Percentiles rank a stretch among this genome's conserved stretches.
These are phyloP conservation scores for Chaetodon auriga DNA, from an alignment of 2,113 vertebrate genomes.

Conservation along the genomic window DNA sequence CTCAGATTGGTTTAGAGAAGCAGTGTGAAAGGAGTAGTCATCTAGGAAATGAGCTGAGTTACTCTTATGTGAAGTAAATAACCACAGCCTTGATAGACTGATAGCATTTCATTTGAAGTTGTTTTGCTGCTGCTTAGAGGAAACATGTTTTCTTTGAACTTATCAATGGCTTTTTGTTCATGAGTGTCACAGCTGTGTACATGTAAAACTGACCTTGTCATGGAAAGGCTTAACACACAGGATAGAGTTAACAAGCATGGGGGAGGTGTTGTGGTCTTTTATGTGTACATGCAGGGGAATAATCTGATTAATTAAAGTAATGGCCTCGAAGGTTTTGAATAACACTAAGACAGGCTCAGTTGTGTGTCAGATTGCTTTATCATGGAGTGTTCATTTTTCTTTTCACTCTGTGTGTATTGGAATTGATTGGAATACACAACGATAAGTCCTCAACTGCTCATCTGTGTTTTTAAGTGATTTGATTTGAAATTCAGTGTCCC, in stretches of 20 bases:
- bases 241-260: conserved; percentile 1
- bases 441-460: not conserved
- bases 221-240: not conserved
- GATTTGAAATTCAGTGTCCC: conserved; percentile 34
- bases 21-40: not conserved
- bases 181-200: not conserved
- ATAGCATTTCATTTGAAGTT: not conserved
- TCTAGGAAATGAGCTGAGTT: too few relatives aligned
- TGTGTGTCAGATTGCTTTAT: not conserved
- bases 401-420: not conserved
- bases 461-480: not conserved
- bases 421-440: not conserved
- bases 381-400: not conserved
- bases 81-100: not conserved
- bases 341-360: not conserved
- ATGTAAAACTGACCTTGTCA: not conserved
- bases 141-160: not conserved
- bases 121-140: not conserved
- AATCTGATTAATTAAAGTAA: not conserved
- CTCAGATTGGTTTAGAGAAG: conserved; percentile 12
- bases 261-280: conserved; percentile 10
- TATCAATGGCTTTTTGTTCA: not conserved
- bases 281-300: not conserved
- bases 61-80: too few relatives aligned
- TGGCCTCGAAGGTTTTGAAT: not conserved